phyloP scores from a whole-genome alignment of 2,113 vertebrate species.

The Hypocryptadius cinnamomeus region DNA sequence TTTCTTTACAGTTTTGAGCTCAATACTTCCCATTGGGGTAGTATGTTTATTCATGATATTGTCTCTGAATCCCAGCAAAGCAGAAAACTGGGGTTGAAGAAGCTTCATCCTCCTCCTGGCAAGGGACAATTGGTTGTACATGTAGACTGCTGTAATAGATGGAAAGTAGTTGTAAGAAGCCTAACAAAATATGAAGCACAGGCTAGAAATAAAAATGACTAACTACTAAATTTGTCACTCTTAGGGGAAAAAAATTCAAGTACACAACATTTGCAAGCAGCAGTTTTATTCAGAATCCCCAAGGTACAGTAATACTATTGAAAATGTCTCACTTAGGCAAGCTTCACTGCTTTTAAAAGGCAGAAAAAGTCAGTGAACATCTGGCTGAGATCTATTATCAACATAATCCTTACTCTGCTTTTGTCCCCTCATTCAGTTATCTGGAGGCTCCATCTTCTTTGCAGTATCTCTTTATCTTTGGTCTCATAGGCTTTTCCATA shows the following conservation, averaged over 20 bases:
- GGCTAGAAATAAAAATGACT: neutral
- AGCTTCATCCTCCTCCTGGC: neutral
- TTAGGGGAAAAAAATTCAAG: neutral
- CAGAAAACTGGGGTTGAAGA: neutral
- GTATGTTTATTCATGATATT: neutral
- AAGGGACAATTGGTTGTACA: neutral
- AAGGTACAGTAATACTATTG: constrained; percentile 22
- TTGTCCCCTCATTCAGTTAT: neutral
- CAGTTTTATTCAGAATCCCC: constrained; percentile 31
- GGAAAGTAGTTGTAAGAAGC: neutral
- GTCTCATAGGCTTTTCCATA: neutral
- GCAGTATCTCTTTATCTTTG: neutral
- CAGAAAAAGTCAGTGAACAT: constrained; percentile 51
- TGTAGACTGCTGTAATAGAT: neutral
- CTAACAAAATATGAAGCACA: neutral
- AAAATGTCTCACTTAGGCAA: constrained; percentile 52
- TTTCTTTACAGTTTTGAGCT: neutral
- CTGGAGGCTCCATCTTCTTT: neutral
- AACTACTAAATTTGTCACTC: neutral
- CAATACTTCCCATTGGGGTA: neutral
- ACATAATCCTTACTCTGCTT: constrained; percentile 30
- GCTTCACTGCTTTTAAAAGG: constrained; percentile 56
- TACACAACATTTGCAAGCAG: constrained; percentile 1
- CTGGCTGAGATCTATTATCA: constrained; percentile 54
- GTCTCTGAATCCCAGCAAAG: neutral